Conservation (phyloP, 2,888 invertebrate species). For the Agonum fuliginosum region DNA sequence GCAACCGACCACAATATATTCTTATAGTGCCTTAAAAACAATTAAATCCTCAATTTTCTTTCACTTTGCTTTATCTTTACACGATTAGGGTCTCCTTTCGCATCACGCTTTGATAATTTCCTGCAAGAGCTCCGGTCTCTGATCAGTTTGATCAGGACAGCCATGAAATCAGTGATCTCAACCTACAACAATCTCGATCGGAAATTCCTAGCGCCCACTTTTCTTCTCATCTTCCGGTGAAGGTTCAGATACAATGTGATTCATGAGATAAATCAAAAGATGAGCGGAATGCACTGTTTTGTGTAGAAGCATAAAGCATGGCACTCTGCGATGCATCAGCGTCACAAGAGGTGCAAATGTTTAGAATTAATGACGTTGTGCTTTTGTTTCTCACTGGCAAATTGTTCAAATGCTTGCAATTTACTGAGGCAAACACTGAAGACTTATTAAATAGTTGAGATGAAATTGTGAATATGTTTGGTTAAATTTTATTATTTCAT, state of each 20-base stretch:
- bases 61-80: too few relatives aligned
- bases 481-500: too few relatives aligned
- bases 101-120: conserved; percentile 32
- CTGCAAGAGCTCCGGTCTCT: conserved; percentile 21
- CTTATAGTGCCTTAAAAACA: too few relatives aligned
- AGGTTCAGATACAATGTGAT: conserved; percentile 51
- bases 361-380: neutral
- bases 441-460: too few relatives aligned
- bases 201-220: conserved; percentile 18
- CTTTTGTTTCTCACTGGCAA: neutral
- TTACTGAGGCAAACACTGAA: too few relatives aligned
- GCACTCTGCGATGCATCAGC: neutral
- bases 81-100: neutral
- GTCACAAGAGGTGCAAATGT: neutral
- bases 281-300: neutral
- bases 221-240: conserved; percentile 32
- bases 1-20: too few relatives aligned
- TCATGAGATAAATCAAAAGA: conserved; percentile 50
- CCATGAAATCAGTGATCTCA: conserved; percentile 1
- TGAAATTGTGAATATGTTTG: too few relatives aligned
- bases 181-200: conserved; percentile 2
- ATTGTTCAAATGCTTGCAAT: conserved; percentile 23
- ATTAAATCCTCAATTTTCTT: too few relatives aligned
- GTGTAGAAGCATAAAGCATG: neutral
- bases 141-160: conserved; percentile 22